Percentiles rank a stretch among this genome's conserved stretches.
These are phyloP conservation scores for Leptinotarsa texana DNA, from an alignment of 1,140 invertebrate genomes.

Conservation along the genomic window DNA sequence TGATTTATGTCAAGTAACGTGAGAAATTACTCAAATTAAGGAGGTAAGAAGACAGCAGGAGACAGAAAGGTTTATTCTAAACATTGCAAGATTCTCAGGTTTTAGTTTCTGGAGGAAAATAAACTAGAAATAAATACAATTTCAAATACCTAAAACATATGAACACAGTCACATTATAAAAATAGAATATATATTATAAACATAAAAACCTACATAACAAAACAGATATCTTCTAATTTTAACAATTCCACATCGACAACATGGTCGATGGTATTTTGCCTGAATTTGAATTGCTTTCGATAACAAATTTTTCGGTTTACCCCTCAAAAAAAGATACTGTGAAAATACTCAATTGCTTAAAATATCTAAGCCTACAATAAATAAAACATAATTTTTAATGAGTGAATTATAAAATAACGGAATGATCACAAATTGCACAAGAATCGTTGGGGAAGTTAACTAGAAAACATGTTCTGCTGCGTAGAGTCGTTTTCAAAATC, in stretches of 20 bases:
- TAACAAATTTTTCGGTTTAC: not conserved
- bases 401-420: not conserved
- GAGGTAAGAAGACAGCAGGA: not conserved
- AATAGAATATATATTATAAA: constrained; percentile 29
- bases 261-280: constrained; percentile 24
- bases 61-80: constrained; percentile 13
- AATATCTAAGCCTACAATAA: constrained; percentile 15
- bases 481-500: constrained; percentile 92
- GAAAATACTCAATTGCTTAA: too few relatives aligned
- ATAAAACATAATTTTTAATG: constrained; percentile 9
- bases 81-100: constrained; percentile 14
- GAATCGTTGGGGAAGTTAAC: constrained; percentile 51
- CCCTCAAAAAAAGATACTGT: too few relatives aligned
- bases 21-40: too few relatives aligned
- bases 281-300: not conserved
- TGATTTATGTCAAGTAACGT: too few relatives aligned
- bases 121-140: constrained; percentile 5
- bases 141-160: constrained; percentile 20
- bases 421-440: constrained; percentile 22
- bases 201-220: constrained; percentile 30
- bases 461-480: constrained; percentile 80
- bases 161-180: constrained; percentile 29
- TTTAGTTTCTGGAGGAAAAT: not conserved
- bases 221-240: constrained; percentile 33
- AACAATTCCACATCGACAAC: constrained; percentile 28